Evolutionary conservation across 2,888 invertebrate species (phyloP), one percentile per base, ranked within the genome.

Genomic region (Atrina japonica): DNA sequence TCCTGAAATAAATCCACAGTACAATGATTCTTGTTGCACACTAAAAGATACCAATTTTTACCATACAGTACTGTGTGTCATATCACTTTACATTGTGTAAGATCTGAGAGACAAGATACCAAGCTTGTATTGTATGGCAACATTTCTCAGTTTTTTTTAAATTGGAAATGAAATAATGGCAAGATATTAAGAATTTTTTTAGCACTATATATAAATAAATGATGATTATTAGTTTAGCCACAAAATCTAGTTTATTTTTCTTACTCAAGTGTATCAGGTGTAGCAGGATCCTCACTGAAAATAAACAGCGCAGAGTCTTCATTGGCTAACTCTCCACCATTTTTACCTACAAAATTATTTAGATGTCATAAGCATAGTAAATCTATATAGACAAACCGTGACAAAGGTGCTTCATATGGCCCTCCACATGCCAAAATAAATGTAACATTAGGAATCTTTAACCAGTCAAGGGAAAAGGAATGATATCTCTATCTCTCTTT

Each of bases 221-320:
- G 1, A 29, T 7, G 7, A 25, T 25, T 16, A 18, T 2, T 47
- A 27, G 29, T n/a, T 27, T 6, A 21, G 6, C 2, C n/a, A 23
- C 16, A 18, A 5, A 14, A 30, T n/a, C 11, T 41, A 41, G 23
- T 25, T 0, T 27, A 3, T n/a, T 9, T 11, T 30, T 67, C 66
- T 53, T 75, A 83, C 85, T 66, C 67, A 41, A 63, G 40, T 35
- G 85, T 85, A 55, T 85, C 85, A 25, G 52, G 40, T 16, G 67
- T 35, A 25, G 55, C 58, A n/a, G 73, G 66, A 73, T 84, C 78
- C 64, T 78, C 71, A 76, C 85, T 85, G 65, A 84, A 85, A 1
- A 85, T 35, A 70, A 75, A 85, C 67, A 80, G 73, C n/a, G 85
- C 85, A 43, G 68, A 69, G 30, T 82, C 80, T 63, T 77, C 18